These are phyloP conservation scores for Anser cygnoides DNA, from an alignment of 2,113 vertebrate species.

Conservation along the genomic window DNA sequence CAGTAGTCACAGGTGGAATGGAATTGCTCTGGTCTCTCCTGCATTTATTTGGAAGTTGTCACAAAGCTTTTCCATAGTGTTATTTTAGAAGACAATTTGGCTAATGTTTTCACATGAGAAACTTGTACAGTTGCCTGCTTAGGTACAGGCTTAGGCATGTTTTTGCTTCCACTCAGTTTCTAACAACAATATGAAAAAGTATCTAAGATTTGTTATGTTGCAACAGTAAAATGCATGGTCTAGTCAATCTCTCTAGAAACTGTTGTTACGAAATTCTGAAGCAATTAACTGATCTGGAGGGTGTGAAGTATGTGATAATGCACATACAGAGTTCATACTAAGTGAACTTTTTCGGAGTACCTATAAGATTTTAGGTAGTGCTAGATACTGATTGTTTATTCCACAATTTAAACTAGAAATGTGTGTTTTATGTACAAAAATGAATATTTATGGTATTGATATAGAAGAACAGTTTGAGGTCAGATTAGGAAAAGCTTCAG, in stretches of 20 bases:
- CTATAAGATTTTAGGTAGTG: background rate
- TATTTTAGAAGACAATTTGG: background rate
- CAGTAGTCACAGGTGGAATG: too few species aligned
- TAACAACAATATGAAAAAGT: background rate
- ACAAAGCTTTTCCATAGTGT: background rate
- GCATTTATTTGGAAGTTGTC: background rate
- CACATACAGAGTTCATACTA: background rate
- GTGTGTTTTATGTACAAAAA: background rate
- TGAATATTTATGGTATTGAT: background rate
- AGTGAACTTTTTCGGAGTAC: background rate
- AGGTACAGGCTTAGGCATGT: background rate
- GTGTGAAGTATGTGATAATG: background rate
- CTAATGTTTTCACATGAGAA: background rate
- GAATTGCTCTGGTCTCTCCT: background rate
- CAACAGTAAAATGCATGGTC: background rate
- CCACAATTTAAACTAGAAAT: background rate
- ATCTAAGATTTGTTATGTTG: background rate
- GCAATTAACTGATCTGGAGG: background rate
- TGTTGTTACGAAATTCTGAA: background rate
- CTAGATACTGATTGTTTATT: background rate
- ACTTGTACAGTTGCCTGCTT: background rate
- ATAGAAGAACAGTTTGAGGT: background rate
- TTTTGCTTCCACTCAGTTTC: background rate
- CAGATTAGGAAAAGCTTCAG: background rate
- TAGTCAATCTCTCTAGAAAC: background rate